Base-by-base conservation (phyloP, 2,113 vertebrate genomes). In the Labeo rohita region DNA sequence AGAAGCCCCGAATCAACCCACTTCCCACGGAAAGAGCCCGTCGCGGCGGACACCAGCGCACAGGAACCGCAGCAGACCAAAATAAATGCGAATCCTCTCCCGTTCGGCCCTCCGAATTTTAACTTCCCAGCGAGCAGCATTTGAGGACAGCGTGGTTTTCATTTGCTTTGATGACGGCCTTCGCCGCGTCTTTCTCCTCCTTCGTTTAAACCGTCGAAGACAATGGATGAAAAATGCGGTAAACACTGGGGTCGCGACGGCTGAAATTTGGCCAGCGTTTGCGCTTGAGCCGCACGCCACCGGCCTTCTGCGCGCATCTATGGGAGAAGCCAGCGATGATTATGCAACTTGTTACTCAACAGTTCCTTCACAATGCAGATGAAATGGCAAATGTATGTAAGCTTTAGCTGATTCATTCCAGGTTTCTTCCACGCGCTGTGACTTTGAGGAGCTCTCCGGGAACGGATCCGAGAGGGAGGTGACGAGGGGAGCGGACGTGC, bases 111-210 rank as follows among this genome's bases (percentile, higher is more conserved):
- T 68, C 34, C 6, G 13, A 8, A 43, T 80, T 43, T 39, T 63
- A 28, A 28, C 81, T 77, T 52, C 28, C 73, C 59, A 9, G 36
- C 54, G 72, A 70, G 61, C 56, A 66, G 83, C 80, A 34, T 50
- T 87, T 49, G 56, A 85, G 83, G 36, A 82, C 73, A 85, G 66
- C 61, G 47, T 85, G 84, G 87, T 76, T 88, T 80, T 88, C 43
- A 54, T 85, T 85, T 85, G 56, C 84, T 88, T 85, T 88, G 84
- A 85, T 80, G 84, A 61, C 8, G 23, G 18, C 18, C 63, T 54
- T 72, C 34, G 36, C 4, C 65, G 21, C 13, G 16, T 39, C 59
- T 65, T 52, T 85, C 75, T 80, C 75, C 23, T 12, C 39, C 59
- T 59, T 77, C 79, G 77, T 85, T 75, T 39, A 28, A 77, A 88